Conservation (phyloP, 1,140 invertebrate species). For the Capitella teleta region DNA sequence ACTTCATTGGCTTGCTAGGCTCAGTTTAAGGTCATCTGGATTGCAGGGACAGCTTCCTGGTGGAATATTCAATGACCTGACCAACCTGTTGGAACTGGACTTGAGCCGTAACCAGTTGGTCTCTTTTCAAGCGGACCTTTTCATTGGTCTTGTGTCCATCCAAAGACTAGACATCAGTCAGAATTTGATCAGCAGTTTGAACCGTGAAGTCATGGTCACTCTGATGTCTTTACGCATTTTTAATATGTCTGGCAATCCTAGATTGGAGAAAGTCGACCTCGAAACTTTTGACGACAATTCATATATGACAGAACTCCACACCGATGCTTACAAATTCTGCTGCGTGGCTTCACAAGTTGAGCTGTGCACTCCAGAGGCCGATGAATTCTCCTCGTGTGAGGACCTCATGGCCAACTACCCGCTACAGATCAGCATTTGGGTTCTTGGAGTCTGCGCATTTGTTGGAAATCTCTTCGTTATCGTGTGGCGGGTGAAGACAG, state of each 20-base stretch:
- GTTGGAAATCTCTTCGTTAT: constrained; percentile 55
- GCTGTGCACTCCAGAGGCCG: constrained; percentile 19
- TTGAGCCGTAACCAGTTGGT: constrained; percentile 6
- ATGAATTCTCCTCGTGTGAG: constrained; percentile 51
- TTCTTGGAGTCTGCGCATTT: constrained; percentile 52
- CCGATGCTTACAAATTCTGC: constrained; percentile 8
- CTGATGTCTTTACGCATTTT: neutral
- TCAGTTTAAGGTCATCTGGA: neutral
- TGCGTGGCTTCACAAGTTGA: neutral
- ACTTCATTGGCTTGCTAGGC: constrained; percentile 2
- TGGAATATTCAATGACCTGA: constrained; percentile 3
- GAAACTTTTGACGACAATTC: neutral
- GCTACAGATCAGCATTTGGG: constrained; percentile 51
- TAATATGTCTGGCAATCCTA: neutral
- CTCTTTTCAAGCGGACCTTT: constrained; percentile 1
- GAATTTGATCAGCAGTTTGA: neutral
- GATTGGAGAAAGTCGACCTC: neutral
- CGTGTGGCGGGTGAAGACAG: constrained; percentile 44
- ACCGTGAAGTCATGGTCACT: neutral
- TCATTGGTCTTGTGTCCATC: constrained; percentile 3
- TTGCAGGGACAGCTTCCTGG: neutral
- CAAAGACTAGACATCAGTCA: constrained; percentile 7
- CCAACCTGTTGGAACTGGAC: constrained; percentile 9
- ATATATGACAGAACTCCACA: neutral
- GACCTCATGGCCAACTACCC: constrained; percentile 50